Evolutionary conservation across 2,888 invertebrate genomes (phyloP), one percentile per base, ranked within the genome.

Genomic region (Agonopterix subpropinquella): DNA sequence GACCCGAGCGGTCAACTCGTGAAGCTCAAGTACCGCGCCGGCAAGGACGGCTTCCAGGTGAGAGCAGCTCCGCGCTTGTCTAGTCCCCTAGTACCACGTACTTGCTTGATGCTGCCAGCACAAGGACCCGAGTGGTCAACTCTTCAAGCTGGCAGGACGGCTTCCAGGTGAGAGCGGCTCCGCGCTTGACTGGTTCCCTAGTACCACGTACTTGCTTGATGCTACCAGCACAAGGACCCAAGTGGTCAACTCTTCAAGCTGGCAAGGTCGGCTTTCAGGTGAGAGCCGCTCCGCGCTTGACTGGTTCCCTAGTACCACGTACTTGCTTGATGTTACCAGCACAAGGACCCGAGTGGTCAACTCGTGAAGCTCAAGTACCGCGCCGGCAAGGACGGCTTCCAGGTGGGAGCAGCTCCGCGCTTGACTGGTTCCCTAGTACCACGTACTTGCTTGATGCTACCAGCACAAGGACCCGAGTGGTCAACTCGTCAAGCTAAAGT

Each of bases 1-100:
- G 92, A 92, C 52, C 92, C 92, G 0, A 90, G 73, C 49, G 93
- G 93, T 0, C 90, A 91, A 65, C 85, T 91, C 11, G 91, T 93
- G 53, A 91, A 90, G 39, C 89, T 93, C 11, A 92, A 90, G 70
- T 91, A 89, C 53, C 70, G 77, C 1, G 89, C 89, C 0, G 89
- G 89, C 9, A 89, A 89, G 62, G 80, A 85, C n/a, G 89, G 89
- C 0, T 89, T 88, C 62, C 83, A 84, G 80, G 87, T 85, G 28
- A 53, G 53, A 39, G 10, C n/a, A 39, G n/a, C 39, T n/a, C 10
- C 39, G 39, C 39, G 39, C 39, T 28, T 28, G 28, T 7, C 5
- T 28, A 7, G 1, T 28, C 1, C 5, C 28, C 28, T 28, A 28
- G 7, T 28, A 28, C 28, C 28, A 28, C 28, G 28, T 28, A 18